Percentiles rank a stretch among this genome's conserved stretches.
Conservation (phyloP, 2,797 vertebrate genomes). For the Monodelphis domestica region DNA sequence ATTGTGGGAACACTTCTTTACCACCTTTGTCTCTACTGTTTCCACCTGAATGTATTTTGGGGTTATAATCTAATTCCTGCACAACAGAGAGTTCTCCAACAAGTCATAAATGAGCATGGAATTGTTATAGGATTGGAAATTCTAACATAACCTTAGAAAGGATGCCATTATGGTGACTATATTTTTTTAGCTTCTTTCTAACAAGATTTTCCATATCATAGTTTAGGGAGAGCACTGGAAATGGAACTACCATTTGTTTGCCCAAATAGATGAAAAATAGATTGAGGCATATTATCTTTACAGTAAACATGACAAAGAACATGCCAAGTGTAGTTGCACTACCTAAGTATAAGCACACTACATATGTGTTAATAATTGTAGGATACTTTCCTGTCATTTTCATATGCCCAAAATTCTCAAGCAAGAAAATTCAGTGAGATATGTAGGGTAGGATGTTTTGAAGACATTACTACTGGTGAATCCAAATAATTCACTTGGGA, state of each 20-base stretch:
- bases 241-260: background rate
- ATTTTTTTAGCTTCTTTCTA: conserved; percentile 1
- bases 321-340: background rate
- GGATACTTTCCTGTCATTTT: background rate
- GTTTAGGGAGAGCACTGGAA: conserved; percentile 41
- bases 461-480: background rate
- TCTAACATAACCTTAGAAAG: background rate
- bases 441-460: background rate
- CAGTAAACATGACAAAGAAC: background rate
- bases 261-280: background rate
- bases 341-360: background rate
- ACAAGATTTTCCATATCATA: conserved; percentile 35
- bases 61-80: conserved; percentile 40
- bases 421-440: background rate
- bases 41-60: conserved; percentile 12
- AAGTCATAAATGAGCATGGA: conserved; percentile 13
- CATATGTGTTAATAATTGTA: background rate
- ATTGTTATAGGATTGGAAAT: conserved; percentile 22
- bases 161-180: background rate
- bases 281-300: conserved; percentile 14
- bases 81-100: background rate
- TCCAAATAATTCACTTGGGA: background rate
- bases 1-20: background rate
- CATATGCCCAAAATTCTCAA: background rate
- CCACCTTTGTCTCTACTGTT: background rate